Evolutionary conservation across 2,113 vertebrate genomes (phyloP).

Genomic region (Oreochromis niloticus): DNA sequence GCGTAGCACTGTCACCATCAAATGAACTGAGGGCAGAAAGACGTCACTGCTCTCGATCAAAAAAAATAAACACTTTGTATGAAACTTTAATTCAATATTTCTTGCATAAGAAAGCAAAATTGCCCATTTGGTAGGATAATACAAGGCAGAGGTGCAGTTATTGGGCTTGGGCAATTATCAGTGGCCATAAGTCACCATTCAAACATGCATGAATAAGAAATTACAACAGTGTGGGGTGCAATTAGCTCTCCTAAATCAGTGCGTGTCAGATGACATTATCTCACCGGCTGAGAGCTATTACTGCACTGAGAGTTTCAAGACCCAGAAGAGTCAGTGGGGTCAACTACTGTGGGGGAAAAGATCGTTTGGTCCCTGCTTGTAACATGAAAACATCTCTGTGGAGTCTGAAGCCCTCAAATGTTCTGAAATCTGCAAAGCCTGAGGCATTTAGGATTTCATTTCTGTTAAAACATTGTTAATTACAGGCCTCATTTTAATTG

Average conservation of each 20-base stretch:
- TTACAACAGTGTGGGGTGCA: conserved; percentile 63
- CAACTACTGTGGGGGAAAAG: conserved; percentile 43
- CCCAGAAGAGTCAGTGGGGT: conserved; percentile 29
- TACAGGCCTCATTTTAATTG: neutral
- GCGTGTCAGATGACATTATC: conserved; percentile 70
- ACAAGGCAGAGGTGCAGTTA: conserved; percentile 16
- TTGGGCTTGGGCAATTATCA: conserved; percentile 34
- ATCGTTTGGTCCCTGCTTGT: conserved; percentile 6
- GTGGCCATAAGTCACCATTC: conserved; percentile 63
- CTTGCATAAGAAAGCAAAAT: conserved; percentile 15
- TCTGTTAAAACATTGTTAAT: neutral
- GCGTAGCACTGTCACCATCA: conserved; percentile 33
- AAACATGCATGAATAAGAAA: conserved; percentile 71
- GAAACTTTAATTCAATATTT: conserved; percentile 36
- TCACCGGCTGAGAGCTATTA: conserved; percentile 44
- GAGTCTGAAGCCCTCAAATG: neutral
- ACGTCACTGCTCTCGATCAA: conserved; percentile 21
- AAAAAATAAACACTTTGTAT: conserved; percentile 30
- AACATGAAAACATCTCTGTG: conserved; percentile 32
- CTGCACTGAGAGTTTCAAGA: conserved; percentile 17
- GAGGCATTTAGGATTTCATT: neutral
- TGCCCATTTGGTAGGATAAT: conserved; percentile 53
- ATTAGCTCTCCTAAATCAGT: conserved; percentile 59
- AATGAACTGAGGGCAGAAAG: conserved; percentile 4
- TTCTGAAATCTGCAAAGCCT: neutral